Percentiles rank a stretch among this genome's conserved stretches.
These are phyloP conservation scores for Dendrolimus kikuchii DNA, from an alignment of 1,140 invertebrate genomes.

Conservation along the genomic window DNA sequence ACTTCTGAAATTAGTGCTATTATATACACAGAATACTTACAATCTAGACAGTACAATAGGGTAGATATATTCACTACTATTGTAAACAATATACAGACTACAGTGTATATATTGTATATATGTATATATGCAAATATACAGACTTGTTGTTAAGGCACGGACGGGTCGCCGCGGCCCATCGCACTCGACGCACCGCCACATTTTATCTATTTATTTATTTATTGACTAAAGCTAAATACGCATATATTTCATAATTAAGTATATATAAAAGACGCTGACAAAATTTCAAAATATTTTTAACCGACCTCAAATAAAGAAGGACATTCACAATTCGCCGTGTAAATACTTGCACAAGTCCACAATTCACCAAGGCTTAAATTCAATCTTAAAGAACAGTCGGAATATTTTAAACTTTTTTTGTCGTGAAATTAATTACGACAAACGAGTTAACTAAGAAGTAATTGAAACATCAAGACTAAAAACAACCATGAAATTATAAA, in stretches of 20 bases:
- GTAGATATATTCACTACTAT: background rate
- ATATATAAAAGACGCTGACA: background rate
- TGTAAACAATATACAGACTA: conserved; percentile 5
- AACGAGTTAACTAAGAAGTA: too few species aligned
- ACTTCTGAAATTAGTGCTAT: too few species aligned
- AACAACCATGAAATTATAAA: too few species aligned
- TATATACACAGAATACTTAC: conserved; percentile 2
- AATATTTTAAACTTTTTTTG: too few species aligned
- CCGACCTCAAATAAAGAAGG: too few species aligned
- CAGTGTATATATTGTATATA: background rate
- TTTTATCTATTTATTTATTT: background rate
- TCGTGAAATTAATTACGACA: too few species aligned
- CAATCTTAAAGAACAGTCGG: too few species aligned
- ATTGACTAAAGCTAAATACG: background rate
- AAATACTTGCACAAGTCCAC: too few species aligned
- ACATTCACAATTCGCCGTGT: too few species aligned
- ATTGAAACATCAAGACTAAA: too few species aligned
- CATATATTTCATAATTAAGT: background rate
- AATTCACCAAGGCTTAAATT: too few species aligned
- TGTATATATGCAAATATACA: conserved; percentile 30
- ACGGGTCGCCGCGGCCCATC: conserved; percentile 25
- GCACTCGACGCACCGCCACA: conserved; percentile 8
- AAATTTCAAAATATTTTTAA: too few species aligned
- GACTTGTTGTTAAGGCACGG: conserved; percentile 48
- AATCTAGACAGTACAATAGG: conserved; percentile 2